These are phyloP conservation scores for Lycocerus yunnanus DNA, from an alignment of 2,888 invertebrate species.

Conservation along the genomic window DNA sequence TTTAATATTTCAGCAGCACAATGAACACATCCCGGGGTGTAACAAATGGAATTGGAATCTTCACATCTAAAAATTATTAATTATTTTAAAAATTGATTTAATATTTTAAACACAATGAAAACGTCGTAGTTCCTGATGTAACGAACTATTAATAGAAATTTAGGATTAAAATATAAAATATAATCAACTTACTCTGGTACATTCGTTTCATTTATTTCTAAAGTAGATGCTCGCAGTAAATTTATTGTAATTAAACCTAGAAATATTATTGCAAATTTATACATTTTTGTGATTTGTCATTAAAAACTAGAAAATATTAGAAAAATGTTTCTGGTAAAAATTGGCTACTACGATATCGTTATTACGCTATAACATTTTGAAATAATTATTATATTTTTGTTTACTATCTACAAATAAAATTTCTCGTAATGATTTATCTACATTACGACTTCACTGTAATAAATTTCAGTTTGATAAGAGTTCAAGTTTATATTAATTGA, in stretches of 20 bases:
- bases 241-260: background rate
- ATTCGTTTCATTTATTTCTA: background rate
- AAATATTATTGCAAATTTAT: background rate
- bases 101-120: background rate
- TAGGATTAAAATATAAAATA: background rate
- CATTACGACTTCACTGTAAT: background rate
- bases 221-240: background rate
- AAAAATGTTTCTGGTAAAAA: background rate
- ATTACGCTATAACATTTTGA: background rate
- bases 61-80: background rate
- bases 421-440: background rate
- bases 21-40: conserved; percentile 74
- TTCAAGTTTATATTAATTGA: background rate
- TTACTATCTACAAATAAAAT: background rate
- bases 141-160: background rate
- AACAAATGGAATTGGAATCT: conserved; percentile 21
- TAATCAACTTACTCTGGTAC: background rate
- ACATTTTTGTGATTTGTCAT: background rate
- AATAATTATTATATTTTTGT: background rate
- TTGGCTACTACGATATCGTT: background rate
- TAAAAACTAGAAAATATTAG: background rate
- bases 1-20: conserved; percentile 70
- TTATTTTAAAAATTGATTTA: background rate
- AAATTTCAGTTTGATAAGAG: background rate
- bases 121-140: background rate